phyloP scores from a whole-genome alignment of 2,113 vertebrate genomes.

The Embiotoca jacksoni region DNA sequence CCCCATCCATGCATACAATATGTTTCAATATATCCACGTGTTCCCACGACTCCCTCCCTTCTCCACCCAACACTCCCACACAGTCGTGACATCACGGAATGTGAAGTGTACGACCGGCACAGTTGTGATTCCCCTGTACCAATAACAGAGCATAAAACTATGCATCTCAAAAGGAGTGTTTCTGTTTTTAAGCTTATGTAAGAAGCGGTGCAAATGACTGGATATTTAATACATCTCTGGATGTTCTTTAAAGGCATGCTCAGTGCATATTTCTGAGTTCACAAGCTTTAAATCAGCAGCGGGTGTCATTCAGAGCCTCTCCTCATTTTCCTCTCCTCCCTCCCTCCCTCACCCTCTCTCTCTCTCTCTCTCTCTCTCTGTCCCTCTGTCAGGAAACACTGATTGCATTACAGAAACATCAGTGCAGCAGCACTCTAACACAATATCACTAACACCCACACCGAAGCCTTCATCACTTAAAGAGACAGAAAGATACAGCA shows the following conservation, averaged over 20 bases:
- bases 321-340: constrained; percentile 42
- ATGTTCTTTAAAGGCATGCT: constrained; percentile 14
- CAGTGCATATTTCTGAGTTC: constrained; percentile 39
- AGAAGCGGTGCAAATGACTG: constrained; percentile 14
- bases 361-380: constrained; percentile 15
- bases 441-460: constrained; percentile 72
- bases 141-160: constrained; percentile 15
- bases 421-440: constrained; percentile 71
- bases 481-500: constrained; percentile 74
- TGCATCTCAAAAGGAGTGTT: not conserved
- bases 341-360: constrained; percentile 26
- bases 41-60: constrained; percentile 35
- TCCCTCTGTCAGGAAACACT: constrained; percentile 74
- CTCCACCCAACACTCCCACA: constrained; percentile 50
- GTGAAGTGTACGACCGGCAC: constrained; percentile 14
- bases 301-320: constrained; percentile 43
- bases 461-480: constrained; percentile 73
- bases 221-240: not conserved
- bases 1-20: constrained; percentile 74
- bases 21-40: constrained; percentile 58
- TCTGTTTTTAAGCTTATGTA: constrained; percentile 1
- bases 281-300: constrained; percentile 51
- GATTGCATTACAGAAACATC: constrained; percentile 83
- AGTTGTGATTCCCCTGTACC: constrained; percentile 11
- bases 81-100: constrained; percentile 42